Evolutionary conservation across 2,797 vertebrate species (phyloP).

Genomic region (Choloepus didactylus): DNA sequence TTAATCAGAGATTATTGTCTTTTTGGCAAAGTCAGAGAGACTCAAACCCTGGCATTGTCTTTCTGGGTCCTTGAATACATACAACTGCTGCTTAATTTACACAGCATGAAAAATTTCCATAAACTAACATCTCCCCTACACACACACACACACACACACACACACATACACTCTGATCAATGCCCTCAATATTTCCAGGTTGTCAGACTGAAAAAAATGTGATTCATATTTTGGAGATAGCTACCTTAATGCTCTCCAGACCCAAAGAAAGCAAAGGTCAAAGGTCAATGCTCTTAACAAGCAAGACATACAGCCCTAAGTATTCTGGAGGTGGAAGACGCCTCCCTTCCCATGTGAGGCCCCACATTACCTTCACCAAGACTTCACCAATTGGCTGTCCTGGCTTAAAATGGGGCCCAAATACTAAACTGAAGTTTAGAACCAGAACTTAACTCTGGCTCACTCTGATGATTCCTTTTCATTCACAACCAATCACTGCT

Average conservation of each 20-base stretch:
- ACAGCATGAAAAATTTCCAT: constrained; percentile 3
- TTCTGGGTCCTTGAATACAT: constrained; percentile 45
- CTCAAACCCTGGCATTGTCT: constrained; percentile 6
- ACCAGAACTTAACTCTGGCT: neutral
- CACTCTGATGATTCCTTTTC: constrained; percentile 25
- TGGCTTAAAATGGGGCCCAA: constrained; percentile 22
- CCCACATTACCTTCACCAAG: neutral
- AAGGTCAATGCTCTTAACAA: constrained; percentile 47
- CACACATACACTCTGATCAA: neutral
- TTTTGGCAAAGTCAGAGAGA: constrained; percentile 52
- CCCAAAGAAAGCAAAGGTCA: constrained; percentile 48
- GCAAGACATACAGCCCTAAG: neutral
- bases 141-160: too few species aligned
- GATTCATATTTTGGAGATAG: neutral
- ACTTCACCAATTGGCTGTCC: neutral
- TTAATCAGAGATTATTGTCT: constrained; percentile 36
- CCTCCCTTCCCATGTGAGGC: neutral
- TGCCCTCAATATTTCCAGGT: constrained; percentile 6
- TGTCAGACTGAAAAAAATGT: constrained; percentile 14
- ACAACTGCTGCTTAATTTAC: neutral
- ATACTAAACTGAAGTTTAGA: neutral
- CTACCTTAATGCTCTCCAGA: neutral
- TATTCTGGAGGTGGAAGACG: neutral
- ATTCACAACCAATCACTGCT: neutral
- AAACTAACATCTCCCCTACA: neutral